Base-by-base conservation (phyloP, 2,888 invertebrate species). In the Drosophila mayaguana region DNA sequence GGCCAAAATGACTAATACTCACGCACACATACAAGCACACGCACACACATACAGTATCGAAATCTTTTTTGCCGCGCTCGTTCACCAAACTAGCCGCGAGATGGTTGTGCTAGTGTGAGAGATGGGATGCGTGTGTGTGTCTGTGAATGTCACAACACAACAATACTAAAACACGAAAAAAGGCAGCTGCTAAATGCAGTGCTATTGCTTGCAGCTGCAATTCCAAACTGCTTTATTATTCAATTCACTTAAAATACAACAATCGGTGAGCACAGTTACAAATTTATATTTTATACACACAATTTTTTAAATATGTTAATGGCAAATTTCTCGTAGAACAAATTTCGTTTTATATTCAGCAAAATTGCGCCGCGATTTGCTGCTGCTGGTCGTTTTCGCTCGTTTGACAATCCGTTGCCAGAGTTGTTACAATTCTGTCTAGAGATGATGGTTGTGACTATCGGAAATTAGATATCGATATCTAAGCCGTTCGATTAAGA, bases 131-230 rank as follows among this genome's bases (percentile, higher is more conserved):
- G 16, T 20, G 16, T 53, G 22, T 25, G 38, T 38, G 78, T 79
- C 71, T 43, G 71, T 71, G 40, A 54, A 43, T 66, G 63, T 75
- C 71, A 57, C 70, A 70, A 75, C 62, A 76, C 56, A 57, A 40
- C 38, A 54, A 34, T 36, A 54, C 55, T 68, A 72, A 70, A 81
- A 79, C 50, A 60, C 45, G 25, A 46, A 59, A 69, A 63, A 63
- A 78, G 67, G 72, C 89, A 88, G 83, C 83, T 83, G 83, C 88
- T 72, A 73, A 66, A 67, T 76, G 76, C 75, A 76, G 59, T 67
- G 56, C 40, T 55, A 63, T 59, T 40, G 42, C 12, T 50, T 64
- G 53, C 80, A 79, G 71, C 71, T 71, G 53, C 61, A 50, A 18
- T 28, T 46, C 12, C 46, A 38, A 12, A 51, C 36, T 25, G n/a